A percentile compares a stretch with the other conserved stretches of the same genome.
phyloP scores from a whole-genome alignment of 2,113 vertebrate species.

The Ranitomeya variabilis region DNA sequence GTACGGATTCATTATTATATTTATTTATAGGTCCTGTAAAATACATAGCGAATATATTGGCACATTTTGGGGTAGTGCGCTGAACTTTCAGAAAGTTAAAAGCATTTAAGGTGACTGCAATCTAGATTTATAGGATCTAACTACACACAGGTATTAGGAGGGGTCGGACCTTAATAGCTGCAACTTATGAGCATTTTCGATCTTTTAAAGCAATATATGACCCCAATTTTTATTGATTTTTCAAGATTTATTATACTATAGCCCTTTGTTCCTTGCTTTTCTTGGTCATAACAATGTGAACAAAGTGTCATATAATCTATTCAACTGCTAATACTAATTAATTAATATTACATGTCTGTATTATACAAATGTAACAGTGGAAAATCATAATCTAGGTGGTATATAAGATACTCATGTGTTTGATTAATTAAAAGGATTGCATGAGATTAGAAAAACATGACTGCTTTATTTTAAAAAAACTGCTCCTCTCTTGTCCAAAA shows the following conservation, averaged over 20 bases:
- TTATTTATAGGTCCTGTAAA: constrained; percentile 85
- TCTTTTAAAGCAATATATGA: constrained; percentile 77
- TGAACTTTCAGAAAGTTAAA: constrained; percentile 83
- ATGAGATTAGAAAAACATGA: background rate
- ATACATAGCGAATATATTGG: constrained; percentile 74
- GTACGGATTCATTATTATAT: constrained; percentile 76
- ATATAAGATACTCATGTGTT: background rate
- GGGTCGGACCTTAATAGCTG: constrained; percentile 73
- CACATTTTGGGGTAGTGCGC: constrained; percentile 80
- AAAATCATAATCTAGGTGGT: background rate
- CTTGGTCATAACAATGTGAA: constrained; percentile 28
- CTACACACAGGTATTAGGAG: constrained; percentile 74
- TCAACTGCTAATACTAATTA: constrained; percentile 4
- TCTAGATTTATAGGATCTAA: constrained; percentile 77
- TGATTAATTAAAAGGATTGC: background rate
- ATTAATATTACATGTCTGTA: background rate
- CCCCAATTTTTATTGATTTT: constrained; percentile 77
- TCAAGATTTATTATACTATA: constrained; percentile 68
- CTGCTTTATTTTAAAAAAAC: background rate
- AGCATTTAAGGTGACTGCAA: constrained; percentile 74
- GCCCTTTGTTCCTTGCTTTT: constrained; percentile 64
- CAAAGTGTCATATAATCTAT: background rate
- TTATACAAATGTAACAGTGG: background rate
- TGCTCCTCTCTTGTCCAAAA: too few species aligned
- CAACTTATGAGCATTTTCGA: constrained; percentile 63